Evolutionary conservation across 2,888 invertebrate genomes (phyloP), one percentile per base, ranked within the genome.

Genomic region (Drosophila colorata): DNA sequence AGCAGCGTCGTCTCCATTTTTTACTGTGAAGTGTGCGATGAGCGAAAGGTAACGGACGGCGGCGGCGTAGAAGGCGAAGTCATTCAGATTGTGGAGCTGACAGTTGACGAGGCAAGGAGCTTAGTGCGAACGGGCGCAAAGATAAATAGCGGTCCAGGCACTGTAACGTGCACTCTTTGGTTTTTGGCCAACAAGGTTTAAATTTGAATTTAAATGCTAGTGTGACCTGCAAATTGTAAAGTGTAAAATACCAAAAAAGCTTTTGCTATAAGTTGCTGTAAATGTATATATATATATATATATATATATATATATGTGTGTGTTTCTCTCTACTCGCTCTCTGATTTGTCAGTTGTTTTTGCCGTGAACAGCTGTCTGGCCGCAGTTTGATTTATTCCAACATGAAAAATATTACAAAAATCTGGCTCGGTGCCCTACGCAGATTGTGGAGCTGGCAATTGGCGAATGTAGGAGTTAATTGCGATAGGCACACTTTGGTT

Each of bases 351-450:
- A 55, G 37, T 40, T 55, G 52, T 47, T 43, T 16, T 48, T 20
- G 44, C 16, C 20, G 40, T 2, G 52, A 69, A 49, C 69, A 67
- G 66, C 69, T 74, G 70, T 63, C n/a, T 4, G 41, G 8, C 23
- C 20, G 28, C 46, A 70, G 68, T 69, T 33, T 43, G 9, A 55
- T 65, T 61, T 51, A 20, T 46, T 47, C 25, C 14, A 43, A 48
- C 31, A 92, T 92, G 92, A 92, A 92, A 48, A 89, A 92, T 63
- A 87, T 92, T 44, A 78, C 88, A 16, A 91, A 92, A 73, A 79
- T 92, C 44, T 91, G 92, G 91, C 48, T 90, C 52, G 91, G n/a
- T n/a, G n/a, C n/a, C n/a, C n/a, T n/a, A n/a, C 23, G 23, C 23
- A 6, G 25, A n/a, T n/a, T n/a, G n/a, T n/a, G n/a, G n/a, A n/a